Base-by-base conservation (phyloP, 2,888 invertebrate genomes). In the Caenorhabditis plicata region DNA sequence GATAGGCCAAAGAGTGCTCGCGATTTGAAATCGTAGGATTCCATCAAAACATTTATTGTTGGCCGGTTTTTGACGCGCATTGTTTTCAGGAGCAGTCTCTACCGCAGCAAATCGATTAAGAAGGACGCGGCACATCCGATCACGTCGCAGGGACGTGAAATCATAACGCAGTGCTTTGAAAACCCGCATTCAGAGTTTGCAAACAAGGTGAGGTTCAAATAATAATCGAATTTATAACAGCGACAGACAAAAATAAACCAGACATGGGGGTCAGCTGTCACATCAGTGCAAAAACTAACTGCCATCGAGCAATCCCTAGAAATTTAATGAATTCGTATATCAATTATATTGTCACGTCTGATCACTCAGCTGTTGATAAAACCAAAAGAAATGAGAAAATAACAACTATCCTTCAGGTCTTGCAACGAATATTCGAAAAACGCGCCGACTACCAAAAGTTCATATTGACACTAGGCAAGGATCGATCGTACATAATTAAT, bases 391-490 rank as follows among this genome's bases (percentile, higher is more conserved):
- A 36, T 36, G 15, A 13, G 0, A 8, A 15, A 11, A 26, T 11
- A 20, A 5, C 27, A 46, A 19, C 8, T 27, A 46, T 27, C 41
- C 58, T 69, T 23, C 55, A 72, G 72, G 67, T 69, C 15, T 58
- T 70, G 15, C 72, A 72, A 62, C 50, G 80, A 23, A 63, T 80
- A n/a, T 76, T 74, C 60, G 78, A 80, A 47, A 79, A 80, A 62
- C 68, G 80, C 7, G 61, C 64, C 15, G 80, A 80, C 52, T 74
- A 71, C 51, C 73, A 73, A 41, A 65, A 54, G 32, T 78, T 73
- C 42, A 68, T 73, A 32, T 64, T 73, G 45, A 43, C 50, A 3
- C 31, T 80, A 47, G 78, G 78, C 39, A 73, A 71, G 48, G 75
- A 78, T 33, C 51, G 67, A 19, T 74, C 75, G 48, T 55, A 45